phyloP scores from a whole-genome alignment of 2,888 invertebrate genomes.

The Apoda limacodes region DNA sequence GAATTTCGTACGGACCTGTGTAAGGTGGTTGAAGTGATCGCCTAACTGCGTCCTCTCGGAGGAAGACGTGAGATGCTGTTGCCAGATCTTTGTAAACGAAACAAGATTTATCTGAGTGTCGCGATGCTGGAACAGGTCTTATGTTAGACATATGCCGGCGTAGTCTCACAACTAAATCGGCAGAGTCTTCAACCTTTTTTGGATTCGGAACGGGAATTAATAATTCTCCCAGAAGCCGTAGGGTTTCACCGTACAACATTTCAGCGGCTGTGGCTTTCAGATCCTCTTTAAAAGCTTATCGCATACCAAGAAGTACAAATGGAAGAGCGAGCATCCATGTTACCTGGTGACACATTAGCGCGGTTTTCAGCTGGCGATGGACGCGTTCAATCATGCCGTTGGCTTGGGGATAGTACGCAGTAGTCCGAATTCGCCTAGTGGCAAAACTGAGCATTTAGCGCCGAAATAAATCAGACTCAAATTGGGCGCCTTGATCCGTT shows the following conservation, averaged over 20 bases:
- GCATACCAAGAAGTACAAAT: conserved; percentile 15
- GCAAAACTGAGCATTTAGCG: conserved; percentile 5
- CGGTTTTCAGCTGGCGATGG: conserved; percentile 25
- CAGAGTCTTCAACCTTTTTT: neutral
- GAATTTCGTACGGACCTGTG: conserved; percentile 8
- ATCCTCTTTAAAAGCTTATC: conserved; percentile 14
- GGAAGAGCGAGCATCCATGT: no score
- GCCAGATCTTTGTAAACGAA: conserved; percentile 8
- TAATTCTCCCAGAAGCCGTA: conserved; percentile 15
- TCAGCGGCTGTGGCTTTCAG: conserved; percentile 10
- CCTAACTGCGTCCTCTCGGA: conserved; percentile 10
- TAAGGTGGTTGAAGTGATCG: conserved; percentile 14
- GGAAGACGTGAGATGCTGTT: conserved; percentile 5
- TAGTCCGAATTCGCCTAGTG: conserved; percentile 8
- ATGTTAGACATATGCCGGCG: conserved; percentile 1
- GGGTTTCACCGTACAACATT: conserved; percentile 14
- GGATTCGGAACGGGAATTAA: conserved; percentile 2
- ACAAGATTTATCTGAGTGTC: conserved; percentile 1
- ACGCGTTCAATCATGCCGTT: conserved; percentile 9
- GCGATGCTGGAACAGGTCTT: conserved; percentile 7
- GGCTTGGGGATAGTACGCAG: conserved; percentile 7
- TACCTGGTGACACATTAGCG: conserved; percentile 26
- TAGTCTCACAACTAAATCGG: conserved; percentile 3
- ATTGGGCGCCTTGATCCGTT: conserved; percentile 20
- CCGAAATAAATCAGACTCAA: conserved; percentile 18